Conservation (phyloP, 1,140 invertebrate genomes). For the Sycophaga agraensis region DNA sequence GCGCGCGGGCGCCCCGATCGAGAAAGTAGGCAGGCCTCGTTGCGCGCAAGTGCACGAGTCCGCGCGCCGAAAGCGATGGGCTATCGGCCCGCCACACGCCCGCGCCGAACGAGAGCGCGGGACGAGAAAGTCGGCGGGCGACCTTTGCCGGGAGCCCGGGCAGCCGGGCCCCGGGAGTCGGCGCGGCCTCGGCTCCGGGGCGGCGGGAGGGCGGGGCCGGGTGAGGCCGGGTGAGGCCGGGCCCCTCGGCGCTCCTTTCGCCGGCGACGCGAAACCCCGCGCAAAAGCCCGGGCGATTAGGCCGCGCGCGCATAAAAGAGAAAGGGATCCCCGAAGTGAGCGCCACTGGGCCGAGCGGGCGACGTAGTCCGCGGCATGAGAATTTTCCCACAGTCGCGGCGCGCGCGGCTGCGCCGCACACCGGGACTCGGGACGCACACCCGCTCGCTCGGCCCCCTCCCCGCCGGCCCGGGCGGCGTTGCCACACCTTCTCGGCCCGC, state of each 20-base stretch:
- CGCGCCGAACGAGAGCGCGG: background rate
- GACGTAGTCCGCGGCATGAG: conserved; percentile 51
- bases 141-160: too few species aligned
- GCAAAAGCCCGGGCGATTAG: background rate
- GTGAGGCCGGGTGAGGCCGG: too few species aligned
- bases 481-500: conserved; percentile 44
- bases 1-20: too few species aligned
- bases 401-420: conserved; percentile 37
- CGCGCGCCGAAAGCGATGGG: too few species aligned
- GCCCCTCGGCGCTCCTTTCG: too few species aligned
- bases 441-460: conserved; percentile 6
- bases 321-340: conserved; percentile 36
- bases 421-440: conserved; percentile 36
- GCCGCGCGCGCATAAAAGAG: background rate
- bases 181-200: too few species aligned
- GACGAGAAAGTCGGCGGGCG: background rate
- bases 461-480: conserved; percentile 47
- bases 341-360: conserved; percentile 33
- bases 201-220: too few species aligned
- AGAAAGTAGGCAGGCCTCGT: conserved; percentile 44
- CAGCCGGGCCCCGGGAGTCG: too few species aligned
- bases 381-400: conserved; percentile 55
- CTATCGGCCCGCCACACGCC: too few species aligned
- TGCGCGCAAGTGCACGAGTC: too few species aligned
- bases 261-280: too few species aligned